phyloP scores from a whole-genome alignment of 2,797 vertebrate genomes.

The Spondyliosoma cantharus region DNA sequence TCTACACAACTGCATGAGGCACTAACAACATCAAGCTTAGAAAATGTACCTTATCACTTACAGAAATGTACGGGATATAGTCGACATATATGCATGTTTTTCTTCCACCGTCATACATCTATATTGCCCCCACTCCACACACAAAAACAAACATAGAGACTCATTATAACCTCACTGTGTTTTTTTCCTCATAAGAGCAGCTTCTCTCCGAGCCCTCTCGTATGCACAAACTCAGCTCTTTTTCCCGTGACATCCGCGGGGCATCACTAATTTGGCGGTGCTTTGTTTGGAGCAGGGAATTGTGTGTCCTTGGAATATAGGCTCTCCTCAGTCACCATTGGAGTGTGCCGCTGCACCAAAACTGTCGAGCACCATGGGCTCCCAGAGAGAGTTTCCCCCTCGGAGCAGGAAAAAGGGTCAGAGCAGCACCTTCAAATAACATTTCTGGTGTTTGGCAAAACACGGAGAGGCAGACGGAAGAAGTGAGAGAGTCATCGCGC shows the following conservation, averaged over 20 bases:
- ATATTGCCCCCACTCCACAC: not conserved
- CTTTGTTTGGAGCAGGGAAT: slow-evolving; percentile 45
- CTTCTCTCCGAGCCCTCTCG: not conserved
- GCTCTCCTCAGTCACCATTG: slow-evolving; percentile 20
- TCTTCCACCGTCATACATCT: not conserved
- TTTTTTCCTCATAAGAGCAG: not conserved
- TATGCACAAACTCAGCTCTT: slow-evolving; percentile 31
- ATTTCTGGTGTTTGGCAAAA: slow-evolving; percentile 69
- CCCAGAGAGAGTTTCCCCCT: slow-evolving; percentile 20
- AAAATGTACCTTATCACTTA: not conserved
- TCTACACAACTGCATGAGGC: too few relatives aligned
- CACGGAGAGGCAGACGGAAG: slow-evolving; percentile 45
- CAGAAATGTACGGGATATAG: not conserved
- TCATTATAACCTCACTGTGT: not conserved
- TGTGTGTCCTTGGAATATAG: slow-evolving; percentile 47
- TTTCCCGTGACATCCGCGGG: slow-evolving; percentile 8
- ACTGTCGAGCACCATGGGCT: slow-evolving; percentile 17
- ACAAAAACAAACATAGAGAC: slow-evolving; percentile 27
- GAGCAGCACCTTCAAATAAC: slow-evolving; percentile 64
- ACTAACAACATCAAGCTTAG: too few relatives aligned
- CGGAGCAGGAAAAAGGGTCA: slow-evolving; percentile 35
- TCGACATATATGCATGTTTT: not conserved
- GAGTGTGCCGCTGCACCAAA: slow-evolving; percentile 36
- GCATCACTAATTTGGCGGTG: slow-evolving; percentile 36
- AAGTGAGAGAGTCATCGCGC: slow-evolving; percentile 54